Evolutionary conservation across 2,113 vertebrate genomes (phyloP).

Genomic region (Psittacus erithacus): DNA sequence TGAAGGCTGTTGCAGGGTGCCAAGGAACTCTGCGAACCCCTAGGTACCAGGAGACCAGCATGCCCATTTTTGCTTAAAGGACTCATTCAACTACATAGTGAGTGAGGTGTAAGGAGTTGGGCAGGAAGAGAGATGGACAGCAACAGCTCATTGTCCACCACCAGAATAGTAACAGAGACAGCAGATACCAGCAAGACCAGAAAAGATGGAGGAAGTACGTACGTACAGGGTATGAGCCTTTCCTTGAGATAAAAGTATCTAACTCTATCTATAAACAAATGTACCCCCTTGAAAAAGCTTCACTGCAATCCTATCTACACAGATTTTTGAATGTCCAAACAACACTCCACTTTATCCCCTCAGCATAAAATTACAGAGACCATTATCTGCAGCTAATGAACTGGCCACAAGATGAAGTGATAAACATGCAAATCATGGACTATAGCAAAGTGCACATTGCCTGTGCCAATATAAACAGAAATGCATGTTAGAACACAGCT

Average conservation of each 20-base stretch:
- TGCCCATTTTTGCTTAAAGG: neutral
- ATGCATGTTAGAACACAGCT: neutral
- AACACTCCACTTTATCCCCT: neutral
- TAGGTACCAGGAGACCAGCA: neutral
- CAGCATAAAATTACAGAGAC: neutral
- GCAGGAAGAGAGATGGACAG: neutral
- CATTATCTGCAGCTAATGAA: neutral
- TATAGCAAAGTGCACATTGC: neutral
- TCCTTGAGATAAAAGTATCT: neutral
- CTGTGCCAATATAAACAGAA: neutral
- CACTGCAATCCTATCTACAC: neutral
- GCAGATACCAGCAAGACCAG: neutral
- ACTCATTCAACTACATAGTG: neutral
- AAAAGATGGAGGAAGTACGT: neutral
- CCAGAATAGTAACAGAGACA: neutral
- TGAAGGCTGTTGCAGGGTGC: neutral
- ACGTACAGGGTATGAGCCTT: neutral
- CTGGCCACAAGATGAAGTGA: neutral
- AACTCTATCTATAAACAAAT: neutral
- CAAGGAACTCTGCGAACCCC: neutral
- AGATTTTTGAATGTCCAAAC: neutral
- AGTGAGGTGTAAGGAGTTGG: neutral
- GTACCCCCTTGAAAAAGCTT: neutral
- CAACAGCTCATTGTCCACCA: neutral
- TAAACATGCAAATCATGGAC: neutral